phyloP scores from a whole-genome alignment of 1,140 invertebrate genomes.

The Pachypsylla venusta region DNA sequence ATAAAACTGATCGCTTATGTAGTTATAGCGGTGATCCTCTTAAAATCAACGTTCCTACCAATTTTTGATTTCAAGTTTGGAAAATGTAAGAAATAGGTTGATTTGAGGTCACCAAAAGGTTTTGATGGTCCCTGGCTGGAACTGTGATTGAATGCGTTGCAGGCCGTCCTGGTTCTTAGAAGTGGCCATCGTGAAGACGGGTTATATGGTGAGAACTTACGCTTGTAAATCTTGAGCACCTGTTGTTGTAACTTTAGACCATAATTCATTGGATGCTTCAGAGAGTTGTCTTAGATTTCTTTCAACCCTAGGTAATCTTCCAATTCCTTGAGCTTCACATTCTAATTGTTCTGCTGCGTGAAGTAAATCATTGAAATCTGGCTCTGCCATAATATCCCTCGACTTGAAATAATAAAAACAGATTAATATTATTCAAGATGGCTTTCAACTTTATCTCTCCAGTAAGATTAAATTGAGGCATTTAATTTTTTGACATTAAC shows the following conservation, averaged over 20 bases:
- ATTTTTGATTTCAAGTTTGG: too few relatives aligned
- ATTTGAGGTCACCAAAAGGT: too few relatives aligned
- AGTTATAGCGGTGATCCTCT: too few relatives aligned
- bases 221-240: constrained; percentile 81
- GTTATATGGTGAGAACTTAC: constrained; percentile 41
- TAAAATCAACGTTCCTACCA: too few relatives aligned
- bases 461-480: too few relatives aligned
- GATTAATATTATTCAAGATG: too few relatives aligned
- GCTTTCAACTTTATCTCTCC: too few relatives aligned
- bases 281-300: constrained; percentile 79
- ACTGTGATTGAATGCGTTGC: neutral
- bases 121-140: neutral
- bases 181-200: neutral
- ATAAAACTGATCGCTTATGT: too few relatives aligned
- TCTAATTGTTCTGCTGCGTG: constrained; percentile 80
- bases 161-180: neutral
- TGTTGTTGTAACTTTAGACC: constrained; percentile 58
- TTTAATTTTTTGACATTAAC: too few relatives aligned
- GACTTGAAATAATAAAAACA: too few relatives aligned
- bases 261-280: constrained; percentile 79
- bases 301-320: constrained; percentile 71
- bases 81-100: too few relatives aligned
- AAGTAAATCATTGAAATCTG: constrained; percentile 69
- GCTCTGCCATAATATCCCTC: constrained; percentile 31
- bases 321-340: constrained; percentile 68